These are phyloP conservation scores for Vanessa tameamea DNA, from an alignment of 1,140 invertebrate species.

Conservation along the genomic window DNA sequence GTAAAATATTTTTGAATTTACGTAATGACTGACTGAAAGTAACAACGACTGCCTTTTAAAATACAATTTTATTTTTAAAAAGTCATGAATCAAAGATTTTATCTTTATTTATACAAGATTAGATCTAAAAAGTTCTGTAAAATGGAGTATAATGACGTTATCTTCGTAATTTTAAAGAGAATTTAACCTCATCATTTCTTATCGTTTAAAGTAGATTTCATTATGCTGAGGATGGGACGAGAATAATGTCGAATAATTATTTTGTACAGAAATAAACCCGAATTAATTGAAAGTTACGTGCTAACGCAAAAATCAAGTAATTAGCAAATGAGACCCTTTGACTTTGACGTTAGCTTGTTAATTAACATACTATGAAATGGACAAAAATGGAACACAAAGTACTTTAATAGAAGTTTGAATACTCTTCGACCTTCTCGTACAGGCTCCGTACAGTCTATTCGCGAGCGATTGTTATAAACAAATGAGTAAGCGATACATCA, in stretches of 20 bases:
- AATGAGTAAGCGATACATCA: too few relatives aligned
- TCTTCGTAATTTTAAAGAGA: too few relatives aligned
- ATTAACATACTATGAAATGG: conserved; percentile 15
- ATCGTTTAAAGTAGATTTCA: not conserved
- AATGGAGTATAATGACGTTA: too few relatives aligned
- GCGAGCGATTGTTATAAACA: not conserved
- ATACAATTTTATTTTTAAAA: too few relatives aligned
- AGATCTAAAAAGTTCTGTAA: too few relatives aligned
- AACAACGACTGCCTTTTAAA: too few relatives aligned
- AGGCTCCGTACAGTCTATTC: not conserved
- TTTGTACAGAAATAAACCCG: too few relatives aligned
- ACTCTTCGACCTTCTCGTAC: not conserved
- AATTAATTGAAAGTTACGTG: not conserved
- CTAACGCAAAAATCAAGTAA: conserved; percentile 14
- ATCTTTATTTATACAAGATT: too few relatives aligned
- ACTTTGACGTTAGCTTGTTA: conserved; percentile 13
- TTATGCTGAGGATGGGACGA: not conserved
- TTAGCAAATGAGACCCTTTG: conserved; percentile 21
- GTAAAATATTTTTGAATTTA: too few relatives aligned
- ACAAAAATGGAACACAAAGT: not conserved
- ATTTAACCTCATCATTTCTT: too few relatives aligned
- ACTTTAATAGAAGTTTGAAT: not conserved
- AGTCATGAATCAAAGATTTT: too few relatives aligned
- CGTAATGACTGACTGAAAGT: too few relatives aligned
- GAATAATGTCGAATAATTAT: conserved; percentile 3